Conservation (phyloP, 2,113 vertebrate species). For the Macquaria ambigua region DNA sequence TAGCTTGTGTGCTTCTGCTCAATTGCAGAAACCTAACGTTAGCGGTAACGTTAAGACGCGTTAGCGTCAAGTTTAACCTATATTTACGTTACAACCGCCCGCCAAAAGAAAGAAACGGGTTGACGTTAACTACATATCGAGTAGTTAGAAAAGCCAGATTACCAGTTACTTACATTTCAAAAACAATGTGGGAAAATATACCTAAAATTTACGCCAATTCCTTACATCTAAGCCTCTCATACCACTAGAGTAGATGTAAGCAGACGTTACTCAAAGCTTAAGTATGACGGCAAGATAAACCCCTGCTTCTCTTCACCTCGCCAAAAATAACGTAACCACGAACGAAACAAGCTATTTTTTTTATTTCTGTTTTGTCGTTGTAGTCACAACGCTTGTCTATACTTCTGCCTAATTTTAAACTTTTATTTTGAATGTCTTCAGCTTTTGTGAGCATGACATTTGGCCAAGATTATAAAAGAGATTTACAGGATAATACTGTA, state of each 20-base stretch:
- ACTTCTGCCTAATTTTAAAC: too few species aligned
- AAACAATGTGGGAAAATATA: neutral
- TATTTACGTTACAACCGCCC: neutral
- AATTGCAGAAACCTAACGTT: neutral
- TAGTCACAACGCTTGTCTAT: too few species aligned
- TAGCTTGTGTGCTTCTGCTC: neutral
- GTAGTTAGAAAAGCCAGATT: neutral
- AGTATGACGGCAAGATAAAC: neutral
- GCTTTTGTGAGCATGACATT: too few species aligned
- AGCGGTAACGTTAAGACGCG: constrained; percentile 5
- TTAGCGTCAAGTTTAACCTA: constrained; percentile 40
- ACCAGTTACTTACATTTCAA: neutral
- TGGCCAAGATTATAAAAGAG: too few species aligned
- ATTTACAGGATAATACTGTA: too few species aligned
- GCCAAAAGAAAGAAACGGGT: neutral
- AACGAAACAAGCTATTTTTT: neutral
- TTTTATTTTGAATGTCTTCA: too few species aligned
- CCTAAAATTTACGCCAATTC: neutral
- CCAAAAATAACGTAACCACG: neutral
- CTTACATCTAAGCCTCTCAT: constrained; percentile 1
- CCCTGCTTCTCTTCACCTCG: neutral
- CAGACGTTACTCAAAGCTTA: constrained; percentile 27
- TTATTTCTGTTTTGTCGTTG: neutral
- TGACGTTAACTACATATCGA: neutral
- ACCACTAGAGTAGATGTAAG: neutral